Evolutionary conservation across 2,888 invertebrate species (phyloP).

Genomic region (Clepsis dumicolana): DNA sequence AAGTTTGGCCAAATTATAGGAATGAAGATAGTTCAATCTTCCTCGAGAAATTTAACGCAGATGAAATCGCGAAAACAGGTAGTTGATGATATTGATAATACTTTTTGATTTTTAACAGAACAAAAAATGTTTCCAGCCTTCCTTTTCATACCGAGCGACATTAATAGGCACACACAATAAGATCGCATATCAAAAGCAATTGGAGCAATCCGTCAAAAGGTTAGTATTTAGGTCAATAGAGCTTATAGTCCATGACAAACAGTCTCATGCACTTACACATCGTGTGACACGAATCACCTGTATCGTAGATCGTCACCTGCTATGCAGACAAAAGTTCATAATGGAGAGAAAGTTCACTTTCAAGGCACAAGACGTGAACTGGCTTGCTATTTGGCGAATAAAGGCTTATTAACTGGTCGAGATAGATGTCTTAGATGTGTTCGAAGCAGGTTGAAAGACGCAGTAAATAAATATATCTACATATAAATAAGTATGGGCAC

Average conservation of each 20-base stretch:
- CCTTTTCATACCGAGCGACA: neutral
- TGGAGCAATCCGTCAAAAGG: neutral
- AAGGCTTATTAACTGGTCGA: neutral
- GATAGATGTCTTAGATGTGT: neutral
- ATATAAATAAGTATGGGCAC: no score
- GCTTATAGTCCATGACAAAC: neutral
- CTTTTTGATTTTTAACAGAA: no score
- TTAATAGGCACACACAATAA: neutral
- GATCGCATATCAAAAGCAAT: neutral
- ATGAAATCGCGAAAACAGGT: no score
- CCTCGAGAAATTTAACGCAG: no score
- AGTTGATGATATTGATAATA: no score
- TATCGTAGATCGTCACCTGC: constrained; percentile 17
- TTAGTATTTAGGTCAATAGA: neutral
- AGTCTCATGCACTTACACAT: neutral
- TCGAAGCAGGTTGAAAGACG: neutral
- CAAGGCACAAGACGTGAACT: constrained; percentile 9
- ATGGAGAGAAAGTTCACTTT: constrained; percentile 35
- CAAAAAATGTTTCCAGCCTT: no score
- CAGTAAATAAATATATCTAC: no score
- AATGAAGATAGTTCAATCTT: no score
- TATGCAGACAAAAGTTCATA: constrained; percentile 28
- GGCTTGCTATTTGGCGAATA: constrained; percentile 12
- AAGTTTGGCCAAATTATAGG: no score
- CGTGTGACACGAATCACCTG: constrained; percentile 17